Conservation (phyloP, 2,888 invertebrate genomes). For the Flexamia atlantica region DNA sequence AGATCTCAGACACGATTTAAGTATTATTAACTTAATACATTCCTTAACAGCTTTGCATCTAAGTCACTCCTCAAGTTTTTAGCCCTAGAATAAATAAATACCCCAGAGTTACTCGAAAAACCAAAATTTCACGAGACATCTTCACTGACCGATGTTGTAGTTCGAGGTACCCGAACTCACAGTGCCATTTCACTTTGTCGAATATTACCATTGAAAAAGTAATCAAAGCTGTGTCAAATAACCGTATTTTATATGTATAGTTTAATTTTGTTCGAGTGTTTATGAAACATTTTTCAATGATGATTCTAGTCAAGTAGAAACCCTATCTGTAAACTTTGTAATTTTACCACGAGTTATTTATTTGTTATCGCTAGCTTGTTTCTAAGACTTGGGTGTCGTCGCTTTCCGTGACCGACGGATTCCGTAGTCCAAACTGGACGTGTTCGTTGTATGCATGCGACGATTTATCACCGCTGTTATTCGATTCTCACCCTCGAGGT, state of each 20-base stretch:
- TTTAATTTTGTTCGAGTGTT: conserved; percentile 56
- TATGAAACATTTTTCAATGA: conserved; percentile 51
- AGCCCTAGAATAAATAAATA: background rate
- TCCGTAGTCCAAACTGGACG: conserved; percentile 63
- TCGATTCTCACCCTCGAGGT: conserved; percentile 48
- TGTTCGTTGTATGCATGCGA: conserved; percentile 56
- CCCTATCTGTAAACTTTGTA: conserved; percentile 59
- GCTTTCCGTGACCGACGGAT: conserved; percentile 41
- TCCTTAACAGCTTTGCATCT: conserved; percentile 37
- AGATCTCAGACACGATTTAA: conserved; percentile 45
- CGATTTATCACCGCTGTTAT: conserved; percentile 53
- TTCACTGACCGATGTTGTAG: background rate
- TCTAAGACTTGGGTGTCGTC: conserved; percentile 49
- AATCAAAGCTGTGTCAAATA: conserved; percentile 56
- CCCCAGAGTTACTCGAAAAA: background rate
- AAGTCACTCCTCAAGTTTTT: background rate
- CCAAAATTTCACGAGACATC: background rate
- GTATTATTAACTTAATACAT: conserved; percentile 55
- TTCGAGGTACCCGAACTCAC: background rate
- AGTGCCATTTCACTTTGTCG: conserved; percentile 35
- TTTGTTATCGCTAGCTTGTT: conserved; percentile 57
- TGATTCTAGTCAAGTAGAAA: conserved; percentile 58
- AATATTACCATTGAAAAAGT: conserved; percentile 26
- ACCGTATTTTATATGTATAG: conserved; percentile 49
- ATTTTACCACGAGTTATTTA: conserved; percentile 59